Evolutionary conservation across 1,140 invertebrate genomes (phyloP), one percentile per base, ranked within the genome.

Genomic region (Scaptomyza pallida): DNA sequence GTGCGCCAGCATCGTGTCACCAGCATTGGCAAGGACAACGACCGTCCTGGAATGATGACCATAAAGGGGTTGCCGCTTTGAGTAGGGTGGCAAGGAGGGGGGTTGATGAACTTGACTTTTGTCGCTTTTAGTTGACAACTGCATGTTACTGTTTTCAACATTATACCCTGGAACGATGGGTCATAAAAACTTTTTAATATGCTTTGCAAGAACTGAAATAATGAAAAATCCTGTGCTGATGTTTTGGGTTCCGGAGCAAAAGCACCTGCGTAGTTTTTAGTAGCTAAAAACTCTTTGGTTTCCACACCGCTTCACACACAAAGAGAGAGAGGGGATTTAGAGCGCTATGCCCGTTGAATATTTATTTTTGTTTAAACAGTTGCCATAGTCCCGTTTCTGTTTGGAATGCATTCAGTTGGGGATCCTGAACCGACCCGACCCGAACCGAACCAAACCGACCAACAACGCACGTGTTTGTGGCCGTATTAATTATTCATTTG

Each of bases 141-240:
- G 19, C 44, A 44, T 52, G 45, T 47, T 45, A 69, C 48, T 72
- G 33, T 73, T 70, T 67, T 76, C 70, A 65, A 65, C 47, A 47
- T 78, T 62, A 69, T 76, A 76, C 43, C 44, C 60, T 21, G 56
- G 6, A 65, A 71, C 52, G 51, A 26, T 55, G 76, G 76, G 43
- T 48, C 80, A 85, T 85, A 86, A 80, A 83, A 85, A 85, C 80
- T 85, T 85, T 86, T 85, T 76, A 86, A 80, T 76, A 73, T 65
- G 50, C 33, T 45, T n/a, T 48, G 26, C 50, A 26, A 48, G 40
- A n/a, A 45, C 44, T 56, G 44, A 47, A 35, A 30, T 43, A 41
- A 63, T 59, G 64, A 71, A 55, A 50, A n/a, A 45, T 21, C 21
- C 26, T 30, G 3, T 5, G 23, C 23, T 4, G 5, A 26, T 16